Evolutionary conservation across 2,888 invertebrate species (phyloP).

Genomic region (Monopis laevigella): DNA sequence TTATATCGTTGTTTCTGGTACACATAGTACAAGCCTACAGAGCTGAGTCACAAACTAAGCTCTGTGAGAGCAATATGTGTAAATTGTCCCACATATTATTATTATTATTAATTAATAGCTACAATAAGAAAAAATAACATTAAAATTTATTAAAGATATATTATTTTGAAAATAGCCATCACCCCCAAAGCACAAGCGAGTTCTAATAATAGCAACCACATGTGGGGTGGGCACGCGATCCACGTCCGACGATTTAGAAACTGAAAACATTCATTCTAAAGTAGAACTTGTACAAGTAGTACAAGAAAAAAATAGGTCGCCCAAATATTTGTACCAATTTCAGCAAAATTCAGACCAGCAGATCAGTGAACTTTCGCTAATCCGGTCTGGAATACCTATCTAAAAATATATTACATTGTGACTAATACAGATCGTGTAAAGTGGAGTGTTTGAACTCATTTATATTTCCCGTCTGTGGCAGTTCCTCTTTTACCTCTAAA

Average conservation of each 20-base stretch:
- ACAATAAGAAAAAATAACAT: neutral
- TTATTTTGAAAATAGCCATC: constrained; percentile 40
- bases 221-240: constrained; percentile 9
- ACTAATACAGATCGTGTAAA: constrained; percentile 47
- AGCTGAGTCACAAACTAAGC: too few relatives aligned
- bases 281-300: neutral
- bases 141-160: constrained; percentile 23
- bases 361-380: constrained; percentile 35
- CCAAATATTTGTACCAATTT: too few relatives aligned
- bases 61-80: too few relatives aligned
- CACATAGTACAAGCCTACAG: too few relatives aligned
- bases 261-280: neutral
- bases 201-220: constrained; percentile 16
- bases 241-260: neutral
- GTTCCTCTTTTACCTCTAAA: neutral
- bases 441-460: constrained; percentile 39
- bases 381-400: constrained; percentile 27
- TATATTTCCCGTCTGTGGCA: constrained; percentile 37
- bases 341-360: constrained; percentile 15
- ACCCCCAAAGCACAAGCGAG: constrained; percentile 44
- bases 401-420: constrained; percentile 59
- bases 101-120: too few relatives aligned
- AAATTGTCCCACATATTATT: too few relatives aligned
- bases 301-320: too few relatives aligned
- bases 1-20: too few relatives aligned